Evolutionary conservation across 2,113 vertebrate species (phyloP).

Genomic region (Myrmecobius fasciatus): DNA sequence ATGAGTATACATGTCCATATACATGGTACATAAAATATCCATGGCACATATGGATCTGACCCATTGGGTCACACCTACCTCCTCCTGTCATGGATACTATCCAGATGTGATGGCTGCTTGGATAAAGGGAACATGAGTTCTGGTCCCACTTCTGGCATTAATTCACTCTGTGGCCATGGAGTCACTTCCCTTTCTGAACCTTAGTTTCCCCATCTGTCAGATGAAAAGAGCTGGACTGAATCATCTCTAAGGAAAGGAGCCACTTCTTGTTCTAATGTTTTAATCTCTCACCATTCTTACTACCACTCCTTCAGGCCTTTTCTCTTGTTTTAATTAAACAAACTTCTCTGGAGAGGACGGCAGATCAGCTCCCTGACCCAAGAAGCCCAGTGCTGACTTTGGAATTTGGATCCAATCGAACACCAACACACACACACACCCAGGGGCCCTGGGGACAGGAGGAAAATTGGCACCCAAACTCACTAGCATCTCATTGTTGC

Average conservation of each 20-base stretch:
- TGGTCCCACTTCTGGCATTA: neutral
- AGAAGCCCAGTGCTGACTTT: neutral
- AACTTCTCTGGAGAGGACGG: neutral
- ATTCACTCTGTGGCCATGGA: neutral
- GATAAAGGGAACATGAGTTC: neutral
- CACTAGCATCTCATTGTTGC: neutral
- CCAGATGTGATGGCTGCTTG: neutral
- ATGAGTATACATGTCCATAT: neutral
- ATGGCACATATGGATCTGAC: neutral
- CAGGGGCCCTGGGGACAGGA: neutral
- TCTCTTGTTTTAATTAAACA: neutral
- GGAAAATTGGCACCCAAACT: neutral
- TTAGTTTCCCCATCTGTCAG: neutral
- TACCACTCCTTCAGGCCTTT: neutral
- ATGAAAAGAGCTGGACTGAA: neutral
- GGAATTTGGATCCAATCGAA: slow-evolving; percentile 1
- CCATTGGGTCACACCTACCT: neutral
- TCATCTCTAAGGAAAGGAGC: neutral
- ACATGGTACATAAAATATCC: neutral
- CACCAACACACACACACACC: neutral
- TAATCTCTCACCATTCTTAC: neutral
- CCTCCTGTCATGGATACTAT: neutral
- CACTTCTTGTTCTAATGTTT: neutral
- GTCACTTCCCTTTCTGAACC: neutral
- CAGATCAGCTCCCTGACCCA: neutral